Conservation (phyloP, 2,888 invertebrate species). For the Lissocephala sabroskyi region DNA sequence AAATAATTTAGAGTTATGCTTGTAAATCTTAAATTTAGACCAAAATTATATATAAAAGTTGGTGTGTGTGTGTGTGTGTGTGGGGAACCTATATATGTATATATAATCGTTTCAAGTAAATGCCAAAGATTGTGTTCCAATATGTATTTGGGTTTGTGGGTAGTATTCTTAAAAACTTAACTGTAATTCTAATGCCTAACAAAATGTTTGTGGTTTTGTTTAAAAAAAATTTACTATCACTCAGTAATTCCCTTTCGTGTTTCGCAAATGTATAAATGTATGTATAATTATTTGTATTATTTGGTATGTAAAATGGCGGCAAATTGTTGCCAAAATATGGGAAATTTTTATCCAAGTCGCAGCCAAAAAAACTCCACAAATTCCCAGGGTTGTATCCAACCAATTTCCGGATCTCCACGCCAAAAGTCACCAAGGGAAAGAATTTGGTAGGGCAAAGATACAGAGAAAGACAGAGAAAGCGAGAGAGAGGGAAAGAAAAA, state of each 20-base stretch:
- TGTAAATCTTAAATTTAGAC: conserved; percentile 56
- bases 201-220: conserved; percentile 28
- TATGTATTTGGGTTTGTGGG: conserved; percentile 16
- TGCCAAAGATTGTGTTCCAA: conserved; percentile 43
- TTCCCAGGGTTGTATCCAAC: conserved; percentile 7
- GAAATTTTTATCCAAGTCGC: conserved; percentile 16
- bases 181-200: conserved; percentile 43
- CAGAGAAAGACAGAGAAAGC: background rate
- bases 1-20: conserved; percentile 21
- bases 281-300: conserved; percentile 36
- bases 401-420: conserved; percentile 15
- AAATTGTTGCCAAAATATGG: conserved; percentile 20
- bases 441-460: background rate
- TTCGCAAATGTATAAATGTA: conserved; percentile 23
- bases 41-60: conserved; percentile 41
- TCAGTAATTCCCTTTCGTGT: conserved; percentile 19
- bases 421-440: conserved; percentile 45
- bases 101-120: conserved; percentile 60
- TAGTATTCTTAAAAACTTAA: conserved; percentile 38
- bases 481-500: background rate
- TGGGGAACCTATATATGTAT: conserved; percentile 18
- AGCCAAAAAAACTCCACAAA: background rate
- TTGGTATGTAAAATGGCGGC: conserved; percentile 61
- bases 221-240: conserved; percentile 50
- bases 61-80: conserved; percentile 8